Evolutionary conservation across 2,888 invertebrate genomes (phyloP).

Genomic region (Andrena minutula): DNA sequence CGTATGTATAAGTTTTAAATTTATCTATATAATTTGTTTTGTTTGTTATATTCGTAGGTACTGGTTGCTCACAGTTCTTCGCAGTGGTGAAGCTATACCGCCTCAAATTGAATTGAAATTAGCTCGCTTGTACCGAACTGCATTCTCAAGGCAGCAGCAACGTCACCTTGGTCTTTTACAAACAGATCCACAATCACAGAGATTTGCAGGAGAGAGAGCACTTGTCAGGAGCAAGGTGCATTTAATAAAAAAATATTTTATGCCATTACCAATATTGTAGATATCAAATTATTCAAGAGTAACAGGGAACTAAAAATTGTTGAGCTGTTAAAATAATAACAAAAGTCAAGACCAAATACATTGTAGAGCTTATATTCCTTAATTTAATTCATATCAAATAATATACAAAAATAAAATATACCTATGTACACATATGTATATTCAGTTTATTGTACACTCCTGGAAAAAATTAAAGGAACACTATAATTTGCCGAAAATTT

Average conservation of each 20-base stretch:
- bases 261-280: not conserved
- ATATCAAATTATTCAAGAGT: not conserved
- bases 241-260: not conserved
- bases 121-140: conserved; percentile 92
- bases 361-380: no score
- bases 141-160: conserved; percentile 94
- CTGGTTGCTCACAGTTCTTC: conserved; percentile 93
- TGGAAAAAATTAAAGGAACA: no score
- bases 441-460: no score
- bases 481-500: no score
- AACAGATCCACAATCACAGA: conserved; percentile 83
- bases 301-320: not conserved
- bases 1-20: not conserved
- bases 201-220: conserved; percentile 66
- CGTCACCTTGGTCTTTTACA: conserved; percentile 90
- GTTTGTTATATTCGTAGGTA: conserved; percentile 85
- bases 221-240: conserved; percentile 56
- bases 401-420: no score
- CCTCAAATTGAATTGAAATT: conserved; percentile 90
- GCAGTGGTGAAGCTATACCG: conserved; percentile 86
- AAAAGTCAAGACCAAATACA: no score
- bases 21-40: not conserved
- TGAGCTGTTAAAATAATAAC: not conserved
- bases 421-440: no score
- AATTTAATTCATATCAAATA: no score